Evolutionary conservation across 2,113 vertebrate species (phyloP), one percentile per base, ranked within the genome.

Genomic region (Thymallus thymallus): DNA sequence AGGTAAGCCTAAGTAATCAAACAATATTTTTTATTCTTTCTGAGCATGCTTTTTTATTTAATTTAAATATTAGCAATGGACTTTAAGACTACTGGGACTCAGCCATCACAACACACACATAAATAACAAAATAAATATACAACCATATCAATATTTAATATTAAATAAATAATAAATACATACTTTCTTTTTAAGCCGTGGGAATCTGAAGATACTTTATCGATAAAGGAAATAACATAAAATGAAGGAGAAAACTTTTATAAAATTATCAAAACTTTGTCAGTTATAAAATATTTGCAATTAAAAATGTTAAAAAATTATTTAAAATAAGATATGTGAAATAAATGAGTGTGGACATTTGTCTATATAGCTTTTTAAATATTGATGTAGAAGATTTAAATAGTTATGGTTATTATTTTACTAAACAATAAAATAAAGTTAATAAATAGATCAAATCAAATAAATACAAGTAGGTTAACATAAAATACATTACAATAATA

Each of bases 261-360:
- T 92, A 95, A 94, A 95, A 94, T 94, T 96, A 96, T 94, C 94
- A 95, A 96, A 98, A 95, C 77, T 86, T 90, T 91, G 88, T 96
- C 87, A 89, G 90, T 94, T 97, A 96, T 95, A 98, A 99, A 99
- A 98, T 94, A 97, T 96, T 93, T 96, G 92, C 94, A 94, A 90
- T 87, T 91, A 93, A 93, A 92, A 93, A 92, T 81, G 78, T 76
- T 85, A 81, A 93, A 93, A 95, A 96, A 41, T 41, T 10, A 41
- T 41, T 41, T 41, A 41, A 41, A 41, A 96, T 94, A 95, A 94
- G 94, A 93, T 95, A 94, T 94, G 95, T 94, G 94, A 95, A 95
- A 95, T 76, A 68, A 80, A 82, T 78, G 70, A 78, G 80, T 84
- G 85, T 91, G 74, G 82, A 85, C 86, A 76, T 74, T 81, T 83